Evolutionary conservation across 2,888 invertebrate genomes (phyloP), one percentile per base, ranked within the genome.

Genomic region (Drosophila buzzatii): DNA sequence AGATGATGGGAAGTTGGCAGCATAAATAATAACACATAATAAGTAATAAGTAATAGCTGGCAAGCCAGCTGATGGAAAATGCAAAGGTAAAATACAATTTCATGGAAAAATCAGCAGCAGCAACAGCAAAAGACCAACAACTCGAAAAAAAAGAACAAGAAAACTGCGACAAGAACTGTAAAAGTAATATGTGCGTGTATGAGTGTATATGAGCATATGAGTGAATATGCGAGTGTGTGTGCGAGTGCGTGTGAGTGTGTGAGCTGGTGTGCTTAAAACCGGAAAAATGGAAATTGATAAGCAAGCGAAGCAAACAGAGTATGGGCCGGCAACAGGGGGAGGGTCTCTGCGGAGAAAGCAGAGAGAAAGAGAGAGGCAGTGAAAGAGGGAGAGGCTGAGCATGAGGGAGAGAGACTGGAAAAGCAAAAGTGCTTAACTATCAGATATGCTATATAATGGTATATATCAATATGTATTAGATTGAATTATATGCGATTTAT

Each of bases 211-310:
- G 23, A 23, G 23, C 4, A 23, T 23, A 23, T 23, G 23, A 44
- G 60, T 44, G 35, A 1, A 16, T 9, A n/a, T 16, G 49, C 20
- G 42, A 33, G 37, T 35, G 37, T 44, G 59, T 56, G 55, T 56
- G 57, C 52, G 49, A 23, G 39, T 37, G 69, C 51, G 61, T 45
- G 58, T 52, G 62, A 45, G 44, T 47, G 64, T 65, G 59, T 66
- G 68, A 62, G 56, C 52, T 67, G 49, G 80, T 80, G 82, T 77
- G 88, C 82, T 77, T 83, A 74, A 83, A 83, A 80, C 83, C 83
- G 88, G 83, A 82, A 83, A 83, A 83, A 85, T 83, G 83, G 88
- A 85, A 88, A 88, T 85, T 83, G 83, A 82, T 85, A 82, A 87
- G 76, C 82, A 79, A 85, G 74, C 85, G 80, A 83, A 70, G 82